These are phyloP conservation scores for Dynastes tityus DNA, from an alignment of 2,888 invertebrate species.

Conservation along the genomic window DNA sequence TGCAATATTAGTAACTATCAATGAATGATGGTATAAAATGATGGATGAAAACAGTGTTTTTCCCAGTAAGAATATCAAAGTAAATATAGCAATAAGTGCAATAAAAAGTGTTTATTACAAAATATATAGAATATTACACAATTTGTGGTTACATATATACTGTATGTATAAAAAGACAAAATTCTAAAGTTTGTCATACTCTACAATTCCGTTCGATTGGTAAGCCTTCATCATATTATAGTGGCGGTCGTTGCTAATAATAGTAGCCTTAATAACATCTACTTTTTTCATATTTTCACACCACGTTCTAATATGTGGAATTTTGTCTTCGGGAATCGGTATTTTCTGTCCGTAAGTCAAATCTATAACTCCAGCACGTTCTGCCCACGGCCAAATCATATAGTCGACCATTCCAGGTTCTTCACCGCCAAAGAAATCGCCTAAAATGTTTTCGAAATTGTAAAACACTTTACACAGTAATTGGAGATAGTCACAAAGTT, in stretches of 20 bases:
- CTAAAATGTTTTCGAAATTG: neutral
- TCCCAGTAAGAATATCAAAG: too few relatives aligned
- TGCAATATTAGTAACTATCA: too few relatives aligned
- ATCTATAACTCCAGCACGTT: slow-evolving; percentile 61
- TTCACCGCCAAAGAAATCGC: slow-evolving; percentile 52
- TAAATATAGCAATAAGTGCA: too few relatives aligned
- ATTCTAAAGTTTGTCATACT: slow-evolving; percentile 33
- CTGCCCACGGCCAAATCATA: slow-evolving; percentile 68
- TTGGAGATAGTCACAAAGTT: neutral
- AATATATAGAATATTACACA: slow-evolving; percentile 1
- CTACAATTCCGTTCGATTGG: neutral
- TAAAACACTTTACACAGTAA: neutral
- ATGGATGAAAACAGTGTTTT: too few relatives aligned
- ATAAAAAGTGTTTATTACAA: neutral
- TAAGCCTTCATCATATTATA: slow-evolving; percentile 7
- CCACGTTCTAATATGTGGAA: slow-evolving; percentile 14
- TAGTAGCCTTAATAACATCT: slow-evolving; percentile 27
- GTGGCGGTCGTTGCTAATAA: slow-evolving; percentile 5
- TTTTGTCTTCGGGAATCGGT: slow-evolving; percentile 53
- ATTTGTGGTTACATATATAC: neutral
- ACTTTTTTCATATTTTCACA: slow-evolving; percentile 33
- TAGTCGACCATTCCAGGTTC: slow-evolving; percentile 61
- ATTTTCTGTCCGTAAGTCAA: slow-evolving; percentile 61
- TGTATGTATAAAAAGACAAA: neutral
- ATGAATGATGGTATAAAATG: too few relatives aligned